These are phyloP conservation scores for Leptosomus discolor DNA, from an alignment of 2,113 vertebrate species.

Conservation along the genomic window DNA sequence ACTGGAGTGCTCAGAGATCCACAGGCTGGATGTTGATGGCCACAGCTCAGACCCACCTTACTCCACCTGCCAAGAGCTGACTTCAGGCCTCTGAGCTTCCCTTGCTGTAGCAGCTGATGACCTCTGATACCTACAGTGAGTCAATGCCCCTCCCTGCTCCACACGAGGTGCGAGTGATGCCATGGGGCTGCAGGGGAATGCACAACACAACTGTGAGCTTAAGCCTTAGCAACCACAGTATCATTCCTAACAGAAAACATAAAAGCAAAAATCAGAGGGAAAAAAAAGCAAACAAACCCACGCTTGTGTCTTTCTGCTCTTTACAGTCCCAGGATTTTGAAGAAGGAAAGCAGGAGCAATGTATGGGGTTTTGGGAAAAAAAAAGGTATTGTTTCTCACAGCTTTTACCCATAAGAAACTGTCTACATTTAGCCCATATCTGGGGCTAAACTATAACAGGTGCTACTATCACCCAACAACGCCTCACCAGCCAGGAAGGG, in stretches of 20 bases:
- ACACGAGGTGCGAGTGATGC: neutral
- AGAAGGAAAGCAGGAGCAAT: neutral
- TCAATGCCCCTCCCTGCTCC: neutral
- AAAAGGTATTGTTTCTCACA: neutral
- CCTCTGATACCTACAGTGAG: neutral
- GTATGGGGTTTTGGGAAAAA: neutral
- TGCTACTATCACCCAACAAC: too few relatives aligned
- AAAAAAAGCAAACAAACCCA: neutral
- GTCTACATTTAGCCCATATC: too few relatives aligned
- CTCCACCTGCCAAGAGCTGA: neutral
- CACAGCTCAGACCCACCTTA: neutral
- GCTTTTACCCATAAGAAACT: neutral
- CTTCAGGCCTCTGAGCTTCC: neutral
- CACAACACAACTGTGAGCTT: accelerated
- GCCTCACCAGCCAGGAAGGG: too few relatives aligned
- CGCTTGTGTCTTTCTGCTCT: neutral
- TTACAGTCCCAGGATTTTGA: neutral
- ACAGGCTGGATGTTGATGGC: neutral
- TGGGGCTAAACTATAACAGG: too few relatives aligned
- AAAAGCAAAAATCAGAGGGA: neutral
- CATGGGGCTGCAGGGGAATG: neutral
- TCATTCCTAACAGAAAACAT: neutral
- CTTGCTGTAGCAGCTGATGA: neutral
- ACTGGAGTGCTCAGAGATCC: too few relatives aligned
- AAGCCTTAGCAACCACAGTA: neutral